A percentile compares a stretch with the other conserved stretches of the same genome.
Conservation (phyloP, 2,888 invertebrate genomes). For the Epinotia nisella region DNA sequence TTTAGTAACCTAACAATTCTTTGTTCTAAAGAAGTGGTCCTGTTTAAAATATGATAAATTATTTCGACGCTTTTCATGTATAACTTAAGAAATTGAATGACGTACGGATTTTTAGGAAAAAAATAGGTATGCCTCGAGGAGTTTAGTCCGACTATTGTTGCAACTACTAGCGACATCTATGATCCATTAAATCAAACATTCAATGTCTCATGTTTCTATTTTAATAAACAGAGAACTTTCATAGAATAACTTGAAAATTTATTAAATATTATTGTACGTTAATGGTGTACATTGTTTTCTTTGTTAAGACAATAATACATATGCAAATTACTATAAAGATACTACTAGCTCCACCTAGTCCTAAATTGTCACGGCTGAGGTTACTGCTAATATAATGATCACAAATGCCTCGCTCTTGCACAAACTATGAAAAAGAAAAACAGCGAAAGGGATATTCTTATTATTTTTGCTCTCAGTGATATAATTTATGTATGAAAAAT, state of each 20-base stretch:
- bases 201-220: background rate
- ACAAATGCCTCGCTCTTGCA: background rate
- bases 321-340: background rate
- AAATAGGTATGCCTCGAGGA: no score
- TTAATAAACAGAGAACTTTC: no score
- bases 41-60: background rate
- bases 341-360: background rate
- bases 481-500: background rate
- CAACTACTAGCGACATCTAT: slow-evolving; percentile 18
- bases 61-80: background rate
- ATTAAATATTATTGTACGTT: background rate
- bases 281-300: background rate
- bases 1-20: no score
- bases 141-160: no score
- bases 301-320: background rate
- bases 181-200: background rate
- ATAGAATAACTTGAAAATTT: background rate
- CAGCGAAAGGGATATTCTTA: no score
- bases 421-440: background rate
- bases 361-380: background rate
- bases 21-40: no score
- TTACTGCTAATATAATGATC: background rate
- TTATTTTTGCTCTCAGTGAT: no score
- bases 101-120: no score
- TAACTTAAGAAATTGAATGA: no score